These are phyloP conservation scores for Acinonyx jubatus DNA, from an alignment of 2,113 vertebrate genomes.

Conservation along the genomic window DNA sequence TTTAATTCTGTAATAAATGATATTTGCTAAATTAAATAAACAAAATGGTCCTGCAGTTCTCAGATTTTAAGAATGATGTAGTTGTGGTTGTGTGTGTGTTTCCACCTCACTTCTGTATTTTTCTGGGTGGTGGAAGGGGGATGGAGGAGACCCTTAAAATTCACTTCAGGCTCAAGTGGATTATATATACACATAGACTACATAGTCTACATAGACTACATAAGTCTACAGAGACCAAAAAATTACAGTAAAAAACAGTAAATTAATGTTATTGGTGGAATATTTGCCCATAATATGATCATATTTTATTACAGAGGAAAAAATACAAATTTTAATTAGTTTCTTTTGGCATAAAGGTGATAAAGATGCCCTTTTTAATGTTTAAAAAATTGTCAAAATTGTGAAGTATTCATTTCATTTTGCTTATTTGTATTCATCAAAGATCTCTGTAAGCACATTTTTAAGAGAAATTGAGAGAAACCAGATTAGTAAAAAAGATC, in stretches of 20 bases:
- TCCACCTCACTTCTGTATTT: background rate
- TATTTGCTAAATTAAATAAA: conserved; percentile 66
- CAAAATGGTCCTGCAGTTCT: background rate
- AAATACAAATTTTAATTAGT: background rate
- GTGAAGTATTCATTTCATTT: conserved; percentile 13
- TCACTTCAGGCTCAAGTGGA: conserved; percentile 28
- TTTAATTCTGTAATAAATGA: conserved; percentile 36
- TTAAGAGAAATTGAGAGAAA: background rate
- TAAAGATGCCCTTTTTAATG: background rate
- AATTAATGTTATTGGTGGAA: background rate
- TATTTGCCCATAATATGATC: background rate
- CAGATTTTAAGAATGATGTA: conserved; percentile 58
- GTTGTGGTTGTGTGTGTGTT: background rate
- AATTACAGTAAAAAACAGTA: background rate
- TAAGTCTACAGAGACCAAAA: background rate
- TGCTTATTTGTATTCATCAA: background rate
- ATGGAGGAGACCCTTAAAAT: background rate
- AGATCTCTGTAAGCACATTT: background rate
- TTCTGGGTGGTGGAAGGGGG: background rate
- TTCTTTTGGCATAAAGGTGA: background rate
- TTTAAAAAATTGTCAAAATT: background rate
- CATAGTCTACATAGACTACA: background rate
- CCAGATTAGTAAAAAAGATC: background rate
- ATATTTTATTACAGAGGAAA: background rate
- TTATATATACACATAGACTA: background rate